Conservation (phyloP, 2,888 invertebrate species). For the Scelioninae gen. 1 region DNA sequence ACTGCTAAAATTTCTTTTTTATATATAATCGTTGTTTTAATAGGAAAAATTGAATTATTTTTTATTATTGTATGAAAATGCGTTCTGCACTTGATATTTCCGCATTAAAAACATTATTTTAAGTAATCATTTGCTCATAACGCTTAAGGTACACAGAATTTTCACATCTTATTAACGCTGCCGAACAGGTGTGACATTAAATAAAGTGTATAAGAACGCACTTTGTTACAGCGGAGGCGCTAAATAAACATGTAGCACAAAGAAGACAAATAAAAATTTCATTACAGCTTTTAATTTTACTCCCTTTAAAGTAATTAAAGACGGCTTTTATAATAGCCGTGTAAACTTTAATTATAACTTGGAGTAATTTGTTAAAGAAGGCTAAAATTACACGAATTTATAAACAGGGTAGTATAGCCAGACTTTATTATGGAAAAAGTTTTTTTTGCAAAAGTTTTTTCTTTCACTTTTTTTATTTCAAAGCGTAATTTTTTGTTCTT, state of each 20-base stretch:
- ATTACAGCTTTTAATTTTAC: constrained; percentile 49
- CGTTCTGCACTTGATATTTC: neutral
- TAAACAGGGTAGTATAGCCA: constrained; percentile 3
- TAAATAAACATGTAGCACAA: constrained; percentile 48
- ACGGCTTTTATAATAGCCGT: constrained; percentile 50
- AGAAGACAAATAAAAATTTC: constrained; percentile 47
- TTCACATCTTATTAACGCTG: constrained; percentile 30
- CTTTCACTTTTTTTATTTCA: neutral
- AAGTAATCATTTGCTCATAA: constrained; percentile 21
- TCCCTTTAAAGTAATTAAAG: constrained; percentile 52
- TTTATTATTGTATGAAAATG: neutral
- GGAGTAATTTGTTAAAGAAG: constrained; percentile 44
- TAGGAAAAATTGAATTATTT: neutral
- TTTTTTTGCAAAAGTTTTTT: neutral
- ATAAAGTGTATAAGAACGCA: constrained; percentile 24
- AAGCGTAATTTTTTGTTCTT: neutral
- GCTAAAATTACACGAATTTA: constrained; percentile 17
- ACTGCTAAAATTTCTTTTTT: neutral
- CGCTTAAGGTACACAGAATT: constrained; percentile 17
- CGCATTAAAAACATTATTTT: constrained; percentile 9
- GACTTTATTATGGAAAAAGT: neutral
- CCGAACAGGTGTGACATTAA: constrained; percentile 36
- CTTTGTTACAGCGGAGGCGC: constrained; percentile 9
- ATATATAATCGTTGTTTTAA: neutral
- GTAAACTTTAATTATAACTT: constrained; percentile 56